Evolutionary conservation across 2,888 invertebrate genomes (phyloP), one percentile per base, ranked within the genome.

Genomic region (Cerceris ruficornis): DNA sequence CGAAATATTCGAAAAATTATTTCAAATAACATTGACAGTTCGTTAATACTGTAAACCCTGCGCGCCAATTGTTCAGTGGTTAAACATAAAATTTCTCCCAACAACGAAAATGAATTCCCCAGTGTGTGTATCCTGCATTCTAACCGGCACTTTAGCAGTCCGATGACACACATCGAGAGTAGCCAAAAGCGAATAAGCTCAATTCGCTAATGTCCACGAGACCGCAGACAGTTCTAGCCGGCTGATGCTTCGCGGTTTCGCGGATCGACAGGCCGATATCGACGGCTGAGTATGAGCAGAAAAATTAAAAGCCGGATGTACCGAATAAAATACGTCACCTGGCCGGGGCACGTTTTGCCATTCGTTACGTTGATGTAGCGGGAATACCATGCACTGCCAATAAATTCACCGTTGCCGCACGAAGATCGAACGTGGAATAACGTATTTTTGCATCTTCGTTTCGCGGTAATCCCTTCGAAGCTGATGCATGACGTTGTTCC

Each of bases 171-270:
- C 64, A 66, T 52, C 61, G 66, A 14, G 60, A 52, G 17, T 59
- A 42, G 41, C 41, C 60, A 43, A 57, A 39, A n/a, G 64, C 55
- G 81, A 75, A 58, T 65, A 78, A 78, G 78, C 77, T 72, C 82
- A 81, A 79, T 81, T 84, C 74, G 84, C 74, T 85, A 85, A 85
- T 85, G 79, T 28, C 84, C 84, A 50, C 72, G 59, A 68, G 75
- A 84, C 84, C 84, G 84, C 84, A 85, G 84, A 85, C 84, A 73
- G 69, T 70, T 73, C 84, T 80, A 72, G 66, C 83, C 50, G 72
- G 64, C 76, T 71, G 82, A 84, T 72, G 81, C 73, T 68, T 72
- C 74, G 84, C 70, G 84, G 84, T 84, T 84, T 84, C 82, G 81
- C 82, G 82, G 75, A 80, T 84, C 81, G 78, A 76, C 80, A 75